Conservation (phyloP, 2,888 invertebrate genomes). For the Epinotia nisella region DNA sequence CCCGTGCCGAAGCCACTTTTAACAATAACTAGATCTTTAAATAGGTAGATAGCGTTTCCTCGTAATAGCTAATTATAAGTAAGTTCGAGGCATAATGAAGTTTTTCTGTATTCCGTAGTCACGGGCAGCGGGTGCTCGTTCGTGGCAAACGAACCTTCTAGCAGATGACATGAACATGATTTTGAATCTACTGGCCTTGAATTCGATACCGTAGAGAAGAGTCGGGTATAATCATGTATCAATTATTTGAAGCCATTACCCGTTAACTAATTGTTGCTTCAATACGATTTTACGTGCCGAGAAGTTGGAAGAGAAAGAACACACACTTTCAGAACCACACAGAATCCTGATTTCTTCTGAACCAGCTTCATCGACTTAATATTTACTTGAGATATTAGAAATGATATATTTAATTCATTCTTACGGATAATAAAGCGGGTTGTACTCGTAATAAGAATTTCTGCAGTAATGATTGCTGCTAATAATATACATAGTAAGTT, state of each 20-base stretch:
- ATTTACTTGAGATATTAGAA: neutral
- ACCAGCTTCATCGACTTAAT: neutral
- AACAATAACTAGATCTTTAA: constrained; percentile 66
- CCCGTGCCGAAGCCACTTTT: constrained; percentile 48
- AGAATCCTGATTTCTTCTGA: neutral
- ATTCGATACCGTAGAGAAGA: no score
- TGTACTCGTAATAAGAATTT: constrained; percentile 1
- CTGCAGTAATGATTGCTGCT: constrained; percentile 18
- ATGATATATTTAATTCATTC: neutral
- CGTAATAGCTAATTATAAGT: constrained; percentile 66
- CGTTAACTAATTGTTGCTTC: neutral
- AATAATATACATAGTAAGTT: constrained; percentile 22
- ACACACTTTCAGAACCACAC: neutral
- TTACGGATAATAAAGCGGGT: constrained; percentile 8
- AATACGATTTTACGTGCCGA: neutral
- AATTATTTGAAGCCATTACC: neutral
- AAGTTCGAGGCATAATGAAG: constrained; percentile 62
- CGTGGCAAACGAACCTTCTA: neutral
- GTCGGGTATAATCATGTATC: neutral
- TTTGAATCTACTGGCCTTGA: neutral
- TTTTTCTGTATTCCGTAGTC: constrained; percentile 11
- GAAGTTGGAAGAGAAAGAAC: neutral
- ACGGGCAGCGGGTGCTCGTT: neutral
- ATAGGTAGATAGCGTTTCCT: constrained; percentile 61
- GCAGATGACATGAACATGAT: neutral